Conservation (phyloP, 2,888 invertebrate genomes). For the Caenorhabditis afra region DNA sequence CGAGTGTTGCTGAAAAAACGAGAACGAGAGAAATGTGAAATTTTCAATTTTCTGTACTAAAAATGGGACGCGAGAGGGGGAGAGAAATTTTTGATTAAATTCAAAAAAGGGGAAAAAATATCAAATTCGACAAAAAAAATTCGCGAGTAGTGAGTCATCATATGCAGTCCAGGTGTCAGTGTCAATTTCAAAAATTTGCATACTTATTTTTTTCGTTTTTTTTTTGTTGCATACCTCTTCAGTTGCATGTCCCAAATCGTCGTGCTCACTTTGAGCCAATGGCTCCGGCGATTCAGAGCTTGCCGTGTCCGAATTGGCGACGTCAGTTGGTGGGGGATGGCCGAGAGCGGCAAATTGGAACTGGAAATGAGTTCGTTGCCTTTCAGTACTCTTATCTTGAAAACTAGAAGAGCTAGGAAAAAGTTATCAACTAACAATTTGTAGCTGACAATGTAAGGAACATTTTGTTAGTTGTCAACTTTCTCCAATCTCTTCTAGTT, state of each 20-base stretch:
- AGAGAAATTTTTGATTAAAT: neutral
- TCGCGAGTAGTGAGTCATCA: slow-evolving; percentile 11
- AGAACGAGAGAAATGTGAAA: too few species aligned
- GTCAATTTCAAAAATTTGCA: slow-evolving; percentile 18
- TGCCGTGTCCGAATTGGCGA: slow-evolving; percentile 56
- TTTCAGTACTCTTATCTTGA: neutral
- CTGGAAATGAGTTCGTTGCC: slow-evolving; percentile 16
- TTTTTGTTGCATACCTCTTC: slow-evolving; percentile 26
- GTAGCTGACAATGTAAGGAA: too few species aligned
- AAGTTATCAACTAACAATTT: slow-evolving; percentile 18
- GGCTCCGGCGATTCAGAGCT: slow-evolving; percentile 62
- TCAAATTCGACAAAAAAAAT: slow-evolving; percentile 22
- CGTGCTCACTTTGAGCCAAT: slow-evolving; percentile 19
- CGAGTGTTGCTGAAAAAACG: slow-evolving; percentile 2
- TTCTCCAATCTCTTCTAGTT: too few species aligned
- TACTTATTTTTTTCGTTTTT: slow-evolving; percentile 21
- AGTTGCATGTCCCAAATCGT: slow-evolving; percentile 23
- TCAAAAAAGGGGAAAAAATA: too few species aligned
- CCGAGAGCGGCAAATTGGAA: slow-evolving; percentile 40
- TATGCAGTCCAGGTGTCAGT: too few species aligned
- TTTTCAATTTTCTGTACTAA: neutral
- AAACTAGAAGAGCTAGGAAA: neutral
- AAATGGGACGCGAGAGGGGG: too few species aligned
- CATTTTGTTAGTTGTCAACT: too few species aligned
- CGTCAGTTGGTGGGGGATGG: slow-evolving; percentile 26